Evolutionary conservation across 2,113 vertebrate species (phyloP).

Genomic region (Bubo scandiacus): DNA sequence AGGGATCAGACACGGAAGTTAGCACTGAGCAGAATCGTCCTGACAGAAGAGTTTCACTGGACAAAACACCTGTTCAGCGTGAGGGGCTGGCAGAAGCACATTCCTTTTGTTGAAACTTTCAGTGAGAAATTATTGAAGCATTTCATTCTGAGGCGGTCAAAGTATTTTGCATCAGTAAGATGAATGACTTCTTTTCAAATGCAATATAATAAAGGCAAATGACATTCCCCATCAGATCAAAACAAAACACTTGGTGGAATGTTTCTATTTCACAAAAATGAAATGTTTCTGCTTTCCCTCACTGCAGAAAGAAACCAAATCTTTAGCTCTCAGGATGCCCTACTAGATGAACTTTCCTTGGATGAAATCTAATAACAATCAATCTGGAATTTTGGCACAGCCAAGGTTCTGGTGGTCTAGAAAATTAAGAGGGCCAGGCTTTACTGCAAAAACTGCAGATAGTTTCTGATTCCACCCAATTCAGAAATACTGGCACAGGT

Average conservation of each 20-base stretch:
- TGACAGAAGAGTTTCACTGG: background rate
- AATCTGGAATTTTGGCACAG: background rate
- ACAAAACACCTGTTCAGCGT: background rate
- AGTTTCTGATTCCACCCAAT: background rate
- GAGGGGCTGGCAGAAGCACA: background rate
- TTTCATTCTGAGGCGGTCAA: conserved; percentile 16
- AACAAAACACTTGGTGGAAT: background rate
- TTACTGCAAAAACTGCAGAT: background rate
- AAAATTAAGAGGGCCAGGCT: background rate
- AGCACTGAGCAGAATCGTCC: background rate
- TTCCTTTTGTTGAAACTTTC: background rate
- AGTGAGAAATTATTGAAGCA: background rate
- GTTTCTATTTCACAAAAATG: background rate
- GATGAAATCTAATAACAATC: background rate
- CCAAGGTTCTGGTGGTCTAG: background rate
- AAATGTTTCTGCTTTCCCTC: background rate
- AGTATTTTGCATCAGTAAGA: conserved; percentile 17
- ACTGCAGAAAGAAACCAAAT: background rate
- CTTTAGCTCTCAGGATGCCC: background rate
- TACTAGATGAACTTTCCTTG: background rate
- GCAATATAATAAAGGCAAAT: conserved; percentile 23
- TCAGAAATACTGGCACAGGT: background rate
- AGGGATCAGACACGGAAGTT: background rate
- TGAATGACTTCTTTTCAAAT: background rate
- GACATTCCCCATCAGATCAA: background rate